Evolutionary conservation across 2,797 vertebrate genomes (phyloP), one percentile per base, ranked within the genome.

Genomic region (Sebastes goodei): DNA sequence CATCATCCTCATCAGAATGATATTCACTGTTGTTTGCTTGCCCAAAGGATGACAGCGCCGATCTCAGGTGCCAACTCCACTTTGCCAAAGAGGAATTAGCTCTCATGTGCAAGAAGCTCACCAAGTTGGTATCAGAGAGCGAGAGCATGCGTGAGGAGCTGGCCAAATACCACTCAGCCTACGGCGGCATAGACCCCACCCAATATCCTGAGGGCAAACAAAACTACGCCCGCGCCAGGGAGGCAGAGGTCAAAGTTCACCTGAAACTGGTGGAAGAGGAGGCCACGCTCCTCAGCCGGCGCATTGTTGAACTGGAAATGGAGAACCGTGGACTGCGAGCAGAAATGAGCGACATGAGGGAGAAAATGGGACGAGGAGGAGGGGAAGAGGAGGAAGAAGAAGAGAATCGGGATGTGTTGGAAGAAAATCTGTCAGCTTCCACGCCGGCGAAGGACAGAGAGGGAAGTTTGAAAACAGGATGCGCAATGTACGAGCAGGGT

Each of bases 61-160:
- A 99, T 89, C 95, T 99, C 53, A 97, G 97, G 93, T 99, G 98
- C 93, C 99, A 99, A 88, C 95, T 99, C 72, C 97, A 99, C 92
- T 99, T 99, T 78, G 98, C 98, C 71, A 99, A 99, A 95, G 98
- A 99, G 82, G 99, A 99, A 91, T 97, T 98, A 0, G 95, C 97
- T 35, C 96, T 99, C 81, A 99, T 99, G 98, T 99, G 98, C 94
- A 99, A 99, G 95, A 99, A 99, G 94, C 97, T 99, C 88, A 96
- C 97, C 72, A 98, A 97, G 90, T 92, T 99, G 81, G 98, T 96
- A 61, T 97, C 97, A 57, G 98, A 99, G 78, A 98, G 96, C 0
- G 98, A 99, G 2, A 88, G 89, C 82, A 97, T 97, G 97, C 96
- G 96, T 8, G 97, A 97, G 70, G 97, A 98, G 92, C 95, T 99